Conservation (phyloP, 2,888 invertebrate genomes). For the Ditula angustiorana region DNA sequence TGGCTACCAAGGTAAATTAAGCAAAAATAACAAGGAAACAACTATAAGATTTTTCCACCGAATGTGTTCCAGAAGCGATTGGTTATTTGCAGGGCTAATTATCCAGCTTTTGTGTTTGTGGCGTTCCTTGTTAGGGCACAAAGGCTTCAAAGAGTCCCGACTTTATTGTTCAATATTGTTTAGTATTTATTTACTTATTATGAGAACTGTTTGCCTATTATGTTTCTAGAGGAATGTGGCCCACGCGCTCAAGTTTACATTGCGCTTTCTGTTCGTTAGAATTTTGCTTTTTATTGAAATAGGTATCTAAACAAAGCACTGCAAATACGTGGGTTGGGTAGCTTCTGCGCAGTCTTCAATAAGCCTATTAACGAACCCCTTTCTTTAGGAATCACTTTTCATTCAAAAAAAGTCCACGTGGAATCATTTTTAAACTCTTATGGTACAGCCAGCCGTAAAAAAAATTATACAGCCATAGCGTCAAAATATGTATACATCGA, state of each 20-base stretch:
- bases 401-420: too few species aligned
- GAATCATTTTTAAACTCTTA: too few species aligned
- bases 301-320: background rate
- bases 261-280: background rate
- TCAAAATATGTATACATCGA: too few species aligned
- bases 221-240: background rate
- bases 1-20: too few species aligned
- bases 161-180: slow-evolving; percentile 8
- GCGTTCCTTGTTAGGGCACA: slow-evolving; percentile 12
- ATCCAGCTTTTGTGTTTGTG: slow-evolving; percentile 12
- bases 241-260: background rate
- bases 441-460: too few species aligned
- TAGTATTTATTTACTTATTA: slow-evolving; percentile 4
- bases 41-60: slow-evolving; percentile 1
- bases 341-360: too few species aligned
- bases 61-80: background rate
- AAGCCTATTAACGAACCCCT: background rate
- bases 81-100: slow-evolving; percentile 12
- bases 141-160: slow-evolving; percentile 17
- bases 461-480: too few species aligned
- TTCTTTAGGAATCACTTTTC: too few species aligned
- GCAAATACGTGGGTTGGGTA: background rate
- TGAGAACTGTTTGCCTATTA: slow-evolving; percentile 10
- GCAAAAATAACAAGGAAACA: background rate
- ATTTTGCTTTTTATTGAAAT: background rate